Base-by-base conservation (phyloP, 2,113 vertebrate genomes). In the Aleadryas rufinucha region DNA sequence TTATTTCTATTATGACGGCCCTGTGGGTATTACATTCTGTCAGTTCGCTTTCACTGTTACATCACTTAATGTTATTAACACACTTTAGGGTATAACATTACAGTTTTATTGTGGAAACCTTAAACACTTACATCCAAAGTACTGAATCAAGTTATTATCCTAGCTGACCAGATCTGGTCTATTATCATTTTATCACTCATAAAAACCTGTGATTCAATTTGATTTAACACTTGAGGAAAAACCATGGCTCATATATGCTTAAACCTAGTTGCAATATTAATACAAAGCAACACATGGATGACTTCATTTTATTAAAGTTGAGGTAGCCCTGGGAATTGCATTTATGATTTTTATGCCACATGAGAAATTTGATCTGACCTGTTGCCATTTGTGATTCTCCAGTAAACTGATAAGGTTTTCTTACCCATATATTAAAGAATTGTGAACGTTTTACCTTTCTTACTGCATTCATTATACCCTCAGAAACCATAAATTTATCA, bases 61-160 rank as follows among this genome's bases (percentile, higher is more conserved):
- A 99, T 99, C 98, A 98, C 98, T 99, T 99, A 99, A 99, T 98
- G 98, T 99, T 99, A 99, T 99, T 99, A 99, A 99, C 99, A 99
- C 98, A 99, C 98, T 99, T 99, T 98, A 97, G 97, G 98, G 98
- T 99, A 98, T 99, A 99, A 98, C 98, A 98, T 99, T 99, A 99
- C 99, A 98, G 98, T 98, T 98, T 98, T 99, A 99, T 99, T 99
- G 98, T 98, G 98, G 98, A 99, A 99, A 99, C 99, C 98, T 99
- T 99, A 99, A 99, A 99, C 99, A 99, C 98, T 99, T 99, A 98
- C 98, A 98, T 98, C 97, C 98, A 98, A 99, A 99, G 98, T 98
- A 98, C 98, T 98, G 98, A 98, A 98, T 99, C 99, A 98, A 98
- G 98, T 99, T 99, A 99, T 99, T 99, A 99, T 99, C 98, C 97